Evolutionary conservation across 2,113 vertebrate genomes (phyloP), one percentile per base, ranked within the genome.

Genomic region (Ranitomeya variabilis): DNA sequence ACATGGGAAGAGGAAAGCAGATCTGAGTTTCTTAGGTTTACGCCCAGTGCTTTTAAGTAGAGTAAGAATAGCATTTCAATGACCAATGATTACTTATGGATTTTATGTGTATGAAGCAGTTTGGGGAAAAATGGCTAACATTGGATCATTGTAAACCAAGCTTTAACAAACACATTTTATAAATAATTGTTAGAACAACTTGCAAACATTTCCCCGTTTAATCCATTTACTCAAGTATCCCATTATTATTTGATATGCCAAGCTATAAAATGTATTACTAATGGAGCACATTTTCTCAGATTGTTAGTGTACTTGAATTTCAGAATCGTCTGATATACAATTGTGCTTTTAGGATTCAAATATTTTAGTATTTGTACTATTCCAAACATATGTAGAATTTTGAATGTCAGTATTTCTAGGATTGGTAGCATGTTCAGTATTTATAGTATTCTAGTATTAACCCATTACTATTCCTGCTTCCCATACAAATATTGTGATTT

Each of bases 11-110:
- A 71, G 66, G 26, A 69, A 55, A 71, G 51, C 64, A 55, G 45
- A 23, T 26, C 66, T 26, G 52, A 66, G 21, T 55, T 54, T 54
- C 23, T 55, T 84, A 69, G 31, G n/a, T 84, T 84, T 55, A 84
- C 31, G 13, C 51, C 66, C 66, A 84, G 7, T 69, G 19, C 62
- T 52, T 45, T 67, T 67, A 52, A 66, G 54, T 54, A 67, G 45
- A 69, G 64, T 9, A 83, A 83, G 2, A 54, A 51, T 31, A n/a
- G 7, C 23, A 67, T 67, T 74, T 45, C 71, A 74, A 19, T n/a
- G 21, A 67, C 64, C 21, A 8, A 67, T 26, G 11, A 69, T 69
- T 69, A 69, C 26, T 69, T 69, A 69, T 67, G 8, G 8, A 57
- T 57, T 57, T 11, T n/a, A 23, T 3, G 64, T 9, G n/a, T 67